Percentiles rank a stretch among this genome's conserved stretches.
Conservation (phyloP, 2,797 vertebrate species). For the Oceanodroma leucorhoa region DNA sequence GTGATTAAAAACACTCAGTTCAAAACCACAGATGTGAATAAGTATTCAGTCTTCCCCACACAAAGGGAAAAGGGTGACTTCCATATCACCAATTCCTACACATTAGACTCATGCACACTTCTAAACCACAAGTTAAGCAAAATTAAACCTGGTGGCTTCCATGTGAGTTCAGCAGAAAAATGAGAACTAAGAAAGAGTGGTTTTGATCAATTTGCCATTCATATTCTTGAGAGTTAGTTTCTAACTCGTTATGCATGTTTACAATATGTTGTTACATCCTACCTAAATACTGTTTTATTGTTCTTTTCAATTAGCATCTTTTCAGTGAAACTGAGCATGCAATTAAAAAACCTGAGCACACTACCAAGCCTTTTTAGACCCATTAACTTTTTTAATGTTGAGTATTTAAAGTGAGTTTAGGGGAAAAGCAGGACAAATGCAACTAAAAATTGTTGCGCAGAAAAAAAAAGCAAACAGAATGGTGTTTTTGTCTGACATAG, state of each 20-base stretch:
- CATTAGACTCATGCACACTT: neutral
- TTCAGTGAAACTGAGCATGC: neutral
- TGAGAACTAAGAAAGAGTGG: accelerated
- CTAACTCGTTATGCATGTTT: neutral
- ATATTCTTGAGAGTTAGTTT: neutral
- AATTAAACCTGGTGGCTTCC: neutral
- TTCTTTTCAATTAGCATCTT: neutral
- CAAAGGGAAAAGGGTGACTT: neutral
- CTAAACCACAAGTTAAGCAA: neutral
- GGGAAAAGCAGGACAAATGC: neutral
- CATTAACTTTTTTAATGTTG: neutral
- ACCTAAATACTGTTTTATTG: neutral
- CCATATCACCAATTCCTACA: neutral
- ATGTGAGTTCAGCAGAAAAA: neutral
- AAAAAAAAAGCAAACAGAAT: neutral
- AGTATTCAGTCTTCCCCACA: neutral
- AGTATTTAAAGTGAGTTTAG: neutral
- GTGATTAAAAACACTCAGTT: neutral
- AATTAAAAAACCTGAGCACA: neutral
- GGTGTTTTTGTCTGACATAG: neutral
- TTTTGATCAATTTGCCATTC: neutral
- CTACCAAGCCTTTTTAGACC: neutral
- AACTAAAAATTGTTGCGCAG: neutral
- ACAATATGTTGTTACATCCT: neutral
- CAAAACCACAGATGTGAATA: neutral